Conservation (phyloP, 2,888 invertebrate genomes). For the Eulithis testata region DNA sequence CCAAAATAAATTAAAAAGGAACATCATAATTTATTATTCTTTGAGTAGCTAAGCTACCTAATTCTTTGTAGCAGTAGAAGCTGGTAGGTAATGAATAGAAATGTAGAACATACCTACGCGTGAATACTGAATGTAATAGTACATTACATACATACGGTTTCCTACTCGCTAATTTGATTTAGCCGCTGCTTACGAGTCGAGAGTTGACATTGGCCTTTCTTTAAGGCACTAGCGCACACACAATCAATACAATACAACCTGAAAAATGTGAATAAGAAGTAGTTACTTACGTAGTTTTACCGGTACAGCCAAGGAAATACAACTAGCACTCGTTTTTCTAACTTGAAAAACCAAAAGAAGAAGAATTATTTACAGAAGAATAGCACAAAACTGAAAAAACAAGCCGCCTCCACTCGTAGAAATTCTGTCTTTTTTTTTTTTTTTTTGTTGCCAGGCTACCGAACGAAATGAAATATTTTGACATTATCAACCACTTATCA, state of each 20-base stretch:
- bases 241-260: constrained; percentile 69
- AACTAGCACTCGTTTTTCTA: constrained; percentile 57
- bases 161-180: constrained; percentile 29
- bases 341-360: constrained; percentile 44
- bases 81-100: too few species aligned
- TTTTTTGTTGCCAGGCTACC: constrained; percentile 13
- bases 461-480: too few species aligned
- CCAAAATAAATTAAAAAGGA: not conserved
- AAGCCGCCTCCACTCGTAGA: constrained; percentile 39
- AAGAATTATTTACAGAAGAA: constrained; percentile 52
- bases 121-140: not conserved
- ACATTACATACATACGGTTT: not conserved
- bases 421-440: constrained; percentile 33
- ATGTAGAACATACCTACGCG: too few species aligned
- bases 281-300: constrained; percentile 44
- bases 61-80: not conserved
- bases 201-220: constrained; percentile 78
- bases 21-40: too few species aligned
- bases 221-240: constrained; percentile 47
- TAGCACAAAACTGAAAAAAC: constrained; percentile 55
- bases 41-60: too few species aligned
- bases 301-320: constrained; percentile 54
- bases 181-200: constrained; percentile 42
- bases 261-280: constrained; percentile 21
- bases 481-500: too few species aligned